Conservation (phyloP, 35 echinoderm and acorn worm species). For the Lytechinus pictus region DNA sequence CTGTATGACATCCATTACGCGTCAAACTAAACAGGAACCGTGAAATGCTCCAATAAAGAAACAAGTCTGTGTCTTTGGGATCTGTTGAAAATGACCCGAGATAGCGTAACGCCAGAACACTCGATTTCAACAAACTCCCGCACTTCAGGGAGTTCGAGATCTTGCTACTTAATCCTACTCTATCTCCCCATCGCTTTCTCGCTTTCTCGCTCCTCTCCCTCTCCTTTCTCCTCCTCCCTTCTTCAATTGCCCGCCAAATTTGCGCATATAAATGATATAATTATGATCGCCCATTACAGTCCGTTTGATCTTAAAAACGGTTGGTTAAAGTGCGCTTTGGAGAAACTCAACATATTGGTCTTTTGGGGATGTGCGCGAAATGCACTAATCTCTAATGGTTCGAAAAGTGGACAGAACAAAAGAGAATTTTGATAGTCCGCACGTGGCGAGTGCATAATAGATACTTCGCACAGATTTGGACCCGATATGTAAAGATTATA, state of each 20-base stretch:
- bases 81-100: constrained; percentile 5
- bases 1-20: background rate
- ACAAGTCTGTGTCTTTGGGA: background rate
- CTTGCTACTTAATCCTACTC: background rate
- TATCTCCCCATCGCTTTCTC: constrained; percentile 4
- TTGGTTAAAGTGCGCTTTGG: constrained; percentile 19
- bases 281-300: constrained; percentile 46
- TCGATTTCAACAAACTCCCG: background rate
- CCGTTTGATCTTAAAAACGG: background rate
- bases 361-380: constrained; percentile 5
- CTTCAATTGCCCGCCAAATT: constrained; percentile 5
- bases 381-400: background rate
- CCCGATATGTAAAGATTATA: background rate
- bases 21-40: background rate
- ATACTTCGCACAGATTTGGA: background rate
- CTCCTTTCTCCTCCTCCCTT: background rate
- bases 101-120: background rate
- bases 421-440: background rate
- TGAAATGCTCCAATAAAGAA: background rate
- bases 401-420: background rate
- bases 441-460: background rate
- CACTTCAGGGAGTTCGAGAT: constrained; percentile 19
- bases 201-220: background rate
- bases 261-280: constrained; percentile 59
- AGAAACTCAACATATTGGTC: constrained; percentile 15